Base-by-base conservation (phyloP, 2,888 invertebrate genomes). In the Amphipyra tragopoginis region DNA sequence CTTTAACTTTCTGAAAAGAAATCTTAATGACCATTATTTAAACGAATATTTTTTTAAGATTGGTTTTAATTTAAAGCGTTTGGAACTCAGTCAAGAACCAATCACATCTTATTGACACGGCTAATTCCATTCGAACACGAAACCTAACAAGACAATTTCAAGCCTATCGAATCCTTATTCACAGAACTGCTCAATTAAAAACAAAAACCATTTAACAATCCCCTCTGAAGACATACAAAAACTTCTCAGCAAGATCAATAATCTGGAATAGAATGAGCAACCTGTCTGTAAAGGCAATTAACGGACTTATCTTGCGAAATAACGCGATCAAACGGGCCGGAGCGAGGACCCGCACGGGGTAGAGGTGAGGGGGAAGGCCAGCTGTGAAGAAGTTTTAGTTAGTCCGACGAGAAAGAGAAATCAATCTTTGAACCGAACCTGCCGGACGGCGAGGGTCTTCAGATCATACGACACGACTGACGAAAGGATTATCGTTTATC, bases 231-330 rank as follows among this genome's bases (percentile, higher is more conserved):
- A 91, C 92, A 89, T 89, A 92, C 91, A 92, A 92, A 84, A 93
- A 90, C 87, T 92, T 89, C 70, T 81, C 67, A 67, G 74, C 64
- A 83, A 85, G 90, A 91, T 92, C 92, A 89, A 92, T 90, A 91
- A 87, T 87, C 84, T 82, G 84, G 82, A 81, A 83, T 86, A 82
- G 87, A 86, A 86, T 86, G 89, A 91, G 86, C 91, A 90, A 93
- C 92, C 92, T 92, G 90, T 81, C 83, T 86, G 87, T 88, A 84
- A 82, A 83, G 90, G 85, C 93, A 93, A 93, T 93, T 93, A 93
- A 88, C 88, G 86, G 90, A 88, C 89, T 92, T 91, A 93, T 92
- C 92, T 90, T 83, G 83, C 79, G 88, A 86, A 87, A 87, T 89
- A 89, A 89, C 89, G 89, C 86, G 90, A 92, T 92, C 91, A 89